Evolutionary conservation across 2,888 invertebrate genomes (phyloP).

Genomic region (Hyalella azteca): DNA sequence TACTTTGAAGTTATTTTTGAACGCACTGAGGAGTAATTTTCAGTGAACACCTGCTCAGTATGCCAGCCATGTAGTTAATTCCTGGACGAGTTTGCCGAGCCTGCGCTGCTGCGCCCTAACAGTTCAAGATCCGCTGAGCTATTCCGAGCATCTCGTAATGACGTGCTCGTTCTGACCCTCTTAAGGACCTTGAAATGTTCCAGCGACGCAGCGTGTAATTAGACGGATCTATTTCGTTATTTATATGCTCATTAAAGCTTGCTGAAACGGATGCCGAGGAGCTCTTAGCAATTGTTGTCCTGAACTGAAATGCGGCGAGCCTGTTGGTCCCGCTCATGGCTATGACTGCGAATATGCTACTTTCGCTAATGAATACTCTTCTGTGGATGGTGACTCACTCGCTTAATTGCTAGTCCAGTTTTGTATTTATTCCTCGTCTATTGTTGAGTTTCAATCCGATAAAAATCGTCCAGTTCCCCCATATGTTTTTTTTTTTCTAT

Average conservation of each 20-base stretch:
- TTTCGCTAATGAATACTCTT: too few species aligned
- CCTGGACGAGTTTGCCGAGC: background rate
- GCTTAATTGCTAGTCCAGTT: too few species aligned
- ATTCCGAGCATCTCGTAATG: constrained; percentile 32
- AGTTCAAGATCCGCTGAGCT: constrained; percentile 29
- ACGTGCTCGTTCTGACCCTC: background rate
- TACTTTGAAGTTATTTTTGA: too few species aligned
- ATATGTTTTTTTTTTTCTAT: too few species aligned
- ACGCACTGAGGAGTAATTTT: too few species aligned
- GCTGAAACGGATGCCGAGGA: constrained; percentile 1
- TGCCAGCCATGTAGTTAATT: background rate
- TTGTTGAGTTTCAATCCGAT: too few species aligned
- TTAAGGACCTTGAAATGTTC: constrained; percentile 35
- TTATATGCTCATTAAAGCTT: constrained; percentile 19
- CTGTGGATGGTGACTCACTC: too few species aligned
- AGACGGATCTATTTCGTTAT: constrained; percentile 24
- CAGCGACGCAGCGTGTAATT: constrained; percentile 8
- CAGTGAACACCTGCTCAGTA: constrained; percentile 18
- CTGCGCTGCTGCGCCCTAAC: background rate
- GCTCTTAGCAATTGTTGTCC: background rate
- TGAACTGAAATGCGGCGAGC: too few species aligned
- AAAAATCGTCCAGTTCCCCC: too few species aligned
- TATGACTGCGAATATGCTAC: too few species aligned
- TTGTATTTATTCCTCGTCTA: too few species aligned
- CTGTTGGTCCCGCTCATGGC: too few species aligned